Evolutionary conservation across 2,113 vertebrate genomes (phyloP).

Genomic region (Sebastes fasciatus): DNA sequence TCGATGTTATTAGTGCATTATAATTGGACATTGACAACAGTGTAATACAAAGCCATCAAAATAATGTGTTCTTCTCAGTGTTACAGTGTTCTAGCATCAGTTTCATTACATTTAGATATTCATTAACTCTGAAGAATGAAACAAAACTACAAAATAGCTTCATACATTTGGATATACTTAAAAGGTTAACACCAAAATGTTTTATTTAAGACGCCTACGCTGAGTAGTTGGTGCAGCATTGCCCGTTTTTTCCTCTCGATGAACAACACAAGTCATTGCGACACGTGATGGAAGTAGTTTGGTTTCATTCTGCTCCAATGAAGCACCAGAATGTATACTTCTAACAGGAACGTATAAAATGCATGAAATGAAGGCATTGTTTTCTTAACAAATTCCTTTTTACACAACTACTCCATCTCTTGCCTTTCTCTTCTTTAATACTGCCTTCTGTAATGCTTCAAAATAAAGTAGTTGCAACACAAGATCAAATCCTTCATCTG

Average conservation of each 20-base stretch:
- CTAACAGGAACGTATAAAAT: conserved; percentile 45
- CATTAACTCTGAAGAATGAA: conserved; percentile 56
- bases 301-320: conserved; percentile 38
- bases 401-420: conserved; percentile 1
- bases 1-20: conserved; percentile 73
- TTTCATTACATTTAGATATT: conserved; percentile 65
- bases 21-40: conserved; percentile 77
- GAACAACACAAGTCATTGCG: conserved; percentile 23
- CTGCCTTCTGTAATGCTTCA: conserved; percentile 52
- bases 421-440: conserved; percentile 51
- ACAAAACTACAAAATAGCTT: conserved; percentile 72
- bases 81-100: conserved; percentile 75
- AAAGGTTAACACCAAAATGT: conserved; percentile 42
- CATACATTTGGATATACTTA: conserved; percentile 60
- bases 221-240: conserved; percentile 35
- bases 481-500: conserved; percentile 24
- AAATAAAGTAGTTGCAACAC: conserved; percentile 38
- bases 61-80: conserved; percentile 66
- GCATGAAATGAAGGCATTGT: conserved; percentile 51
- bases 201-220: conserved; percentile 36
- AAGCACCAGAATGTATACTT: conserved; percentile 49
- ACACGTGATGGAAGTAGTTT: conserved; percentile 48
- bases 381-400: conserved; percentile 11
- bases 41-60: conserved; percentile 79
- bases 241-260: conserved; percentile 11